phyloP scores from a whole-genome alignment of 2,888 invertebrate genomes.

The Shargacucullia verbasci region DNA sequence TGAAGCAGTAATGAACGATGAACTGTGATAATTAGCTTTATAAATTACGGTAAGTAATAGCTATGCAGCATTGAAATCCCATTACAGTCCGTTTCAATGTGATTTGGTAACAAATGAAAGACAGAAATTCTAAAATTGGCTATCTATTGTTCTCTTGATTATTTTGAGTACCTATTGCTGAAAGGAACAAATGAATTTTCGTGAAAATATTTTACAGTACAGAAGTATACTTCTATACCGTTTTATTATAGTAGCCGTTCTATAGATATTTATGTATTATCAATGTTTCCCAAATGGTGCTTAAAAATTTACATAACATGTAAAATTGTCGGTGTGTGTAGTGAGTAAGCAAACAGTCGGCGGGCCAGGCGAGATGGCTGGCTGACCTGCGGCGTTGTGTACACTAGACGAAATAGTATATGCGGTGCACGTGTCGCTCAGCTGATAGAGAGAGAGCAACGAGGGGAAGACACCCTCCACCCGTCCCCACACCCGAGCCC shows the following conservation, averaged over 20 bases:
- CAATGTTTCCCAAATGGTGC: constrained; percentile 52
- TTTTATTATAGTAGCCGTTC: not conserved
- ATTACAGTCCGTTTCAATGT: too few species aligned
- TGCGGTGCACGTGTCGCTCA: constrained; percentile 84
- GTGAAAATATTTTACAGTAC: too few species aligned
- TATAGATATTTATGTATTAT: constrained; percentile 43
- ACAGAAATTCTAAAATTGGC: too few species aligned
- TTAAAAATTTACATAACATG: constrained; percentile 52
- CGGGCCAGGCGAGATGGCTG: constrained; percentile 30
- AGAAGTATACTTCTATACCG: too few species aligned
- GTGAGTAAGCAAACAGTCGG: constrained; percentile 41
- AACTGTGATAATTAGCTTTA: too few species aligned
- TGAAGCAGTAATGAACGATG: too few species aligned
- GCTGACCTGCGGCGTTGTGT: constrained; percentile 52
- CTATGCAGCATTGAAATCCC: too few species aligned
- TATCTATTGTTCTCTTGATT: too few species aligned
- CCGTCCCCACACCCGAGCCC: constrained; percentile 49
- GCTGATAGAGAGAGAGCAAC: constrained; percentile 81
- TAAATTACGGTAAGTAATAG: too few species aligned
- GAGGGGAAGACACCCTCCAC: constrained; percentile 69
- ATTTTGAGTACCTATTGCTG: too few species aligned
- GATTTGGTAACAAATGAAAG: too few species aligned
- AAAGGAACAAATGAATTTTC: too few species aligned
- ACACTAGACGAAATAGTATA: constrained; percentile 81
- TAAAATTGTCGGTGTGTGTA: constrained; percentile 38